Evolutionary conservation across 2,113 vertebrate species (phyloP).

Genomic region (Plestiodon gilberti): DNA sequence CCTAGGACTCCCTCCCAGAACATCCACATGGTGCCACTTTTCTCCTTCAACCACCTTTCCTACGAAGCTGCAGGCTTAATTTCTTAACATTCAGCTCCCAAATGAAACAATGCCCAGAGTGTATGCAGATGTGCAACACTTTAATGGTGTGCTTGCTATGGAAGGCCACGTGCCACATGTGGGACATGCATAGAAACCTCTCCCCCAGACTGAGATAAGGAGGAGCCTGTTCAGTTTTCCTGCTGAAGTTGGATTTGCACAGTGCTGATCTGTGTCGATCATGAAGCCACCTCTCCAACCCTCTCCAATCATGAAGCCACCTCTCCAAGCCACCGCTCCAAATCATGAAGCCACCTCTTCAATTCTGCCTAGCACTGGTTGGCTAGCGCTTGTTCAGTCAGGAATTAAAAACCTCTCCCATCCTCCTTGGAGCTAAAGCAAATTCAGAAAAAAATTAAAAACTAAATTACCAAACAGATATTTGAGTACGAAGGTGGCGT

Average conservation of each 20-base stretch:
- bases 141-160: not conserved
- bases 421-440: too few relatives aligned
- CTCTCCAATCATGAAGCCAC: too few relatives aligned
- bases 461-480: too few relatives aligned
- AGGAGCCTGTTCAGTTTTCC: not conserved
- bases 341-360: too few relatives aligned
- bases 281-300: too few relatives aligned
- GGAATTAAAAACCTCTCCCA: too few relatives aligned
- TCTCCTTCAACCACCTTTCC: not conserved
- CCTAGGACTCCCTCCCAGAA: not conserved
- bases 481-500: too few relatives aligned
- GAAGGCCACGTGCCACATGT: not conserved
- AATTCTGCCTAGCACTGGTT: too few relatives aligned
- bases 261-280: not conserved
- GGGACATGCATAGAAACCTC: not conserved
- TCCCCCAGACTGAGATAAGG: not conserved
- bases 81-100: not conserved
- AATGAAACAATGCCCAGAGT: not conserved
- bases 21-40: not conserved
- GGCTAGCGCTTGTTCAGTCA: not conserved
- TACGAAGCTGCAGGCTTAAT: not conserved
- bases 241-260: not conserved
- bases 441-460: too few relatives aligned
- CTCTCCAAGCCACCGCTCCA: too few relatives aligned
- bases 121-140: not conserved